Conservation (phyloP, 2,113 vertebrate species). For the Prionailurus bengalensis region DNA sequence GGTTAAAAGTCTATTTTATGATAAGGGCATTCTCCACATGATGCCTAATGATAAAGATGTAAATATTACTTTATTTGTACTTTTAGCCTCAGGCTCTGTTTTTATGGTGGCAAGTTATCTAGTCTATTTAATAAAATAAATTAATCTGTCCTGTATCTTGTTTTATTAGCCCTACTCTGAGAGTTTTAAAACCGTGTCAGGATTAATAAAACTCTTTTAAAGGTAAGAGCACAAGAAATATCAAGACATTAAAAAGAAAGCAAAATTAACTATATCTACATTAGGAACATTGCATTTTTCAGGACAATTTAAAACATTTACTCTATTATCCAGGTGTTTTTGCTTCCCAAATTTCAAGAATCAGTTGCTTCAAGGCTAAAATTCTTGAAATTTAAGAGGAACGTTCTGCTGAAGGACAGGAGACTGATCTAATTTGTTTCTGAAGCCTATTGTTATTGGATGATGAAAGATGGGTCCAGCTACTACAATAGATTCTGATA, state of each 20-base stretch:
- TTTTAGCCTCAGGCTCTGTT: neutral
- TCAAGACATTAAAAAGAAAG: neutral
- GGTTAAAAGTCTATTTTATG: neutral
- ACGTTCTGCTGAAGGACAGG: neutral
- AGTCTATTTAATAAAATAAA: neutral
- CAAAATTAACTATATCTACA: neutral
- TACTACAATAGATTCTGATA: neutral
- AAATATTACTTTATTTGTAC: neutral
- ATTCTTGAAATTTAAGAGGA: neutral
- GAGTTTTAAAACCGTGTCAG: neutral
- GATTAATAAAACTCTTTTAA: conserved; percentile 21
- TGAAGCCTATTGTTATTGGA: neutral
- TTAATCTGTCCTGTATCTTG: neutral
- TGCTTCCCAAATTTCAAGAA: neutral
- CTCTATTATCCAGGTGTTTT: neutral
- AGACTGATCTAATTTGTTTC: neutral
- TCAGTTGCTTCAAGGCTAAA: neutral
- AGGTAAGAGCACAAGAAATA: neutral
- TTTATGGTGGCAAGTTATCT: neutral
- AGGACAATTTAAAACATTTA: neutral
- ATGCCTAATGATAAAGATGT: neutral
- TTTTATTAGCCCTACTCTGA: neutral
- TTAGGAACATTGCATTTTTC: neutral
- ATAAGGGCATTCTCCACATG: neutral
- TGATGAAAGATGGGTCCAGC: neutral